A percentile compares a stretch with the other conserved stretches of the same genome.
These are phyloP conservation scores for Watsonalla binaria DNA, from an alignment of 2,888 invertebrate genomes.

Conservation along the genomic window DNA sequence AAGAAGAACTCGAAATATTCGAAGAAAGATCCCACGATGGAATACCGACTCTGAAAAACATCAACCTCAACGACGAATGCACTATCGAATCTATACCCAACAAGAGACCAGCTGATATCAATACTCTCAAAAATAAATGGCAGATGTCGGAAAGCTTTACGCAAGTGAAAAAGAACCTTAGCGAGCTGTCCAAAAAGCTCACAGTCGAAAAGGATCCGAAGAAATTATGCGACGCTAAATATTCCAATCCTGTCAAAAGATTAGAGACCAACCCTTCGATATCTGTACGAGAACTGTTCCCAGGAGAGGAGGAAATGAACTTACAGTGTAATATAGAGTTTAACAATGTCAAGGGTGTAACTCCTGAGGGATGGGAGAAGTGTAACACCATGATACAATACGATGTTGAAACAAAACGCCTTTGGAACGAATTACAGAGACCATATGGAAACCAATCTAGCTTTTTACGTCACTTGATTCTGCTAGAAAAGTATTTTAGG, in stretches of 20 bases:
- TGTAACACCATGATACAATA: conserved; percentile 88
- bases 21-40: conserved; percentile 52
- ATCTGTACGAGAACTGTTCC: conserved; percentile 88
- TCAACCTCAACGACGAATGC: conserved; percentile 78
- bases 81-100: conserved; percentile 78
- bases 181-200: conserved; percentile 65
- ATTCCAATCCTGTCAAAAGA: conserved; percentile 81
- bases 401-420: conserved; percentile 86
- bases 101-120: conserved; percentile 65
- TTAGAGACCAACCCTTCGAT: conserved; percentile 89
- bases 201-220: conserved; percentile 60
- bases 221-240: conserved; percentile 58
- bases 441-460: conserved; percentile 94
- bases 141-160: conserved; percentile 73
- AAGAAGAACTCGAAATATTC: conserved; percentile 34
- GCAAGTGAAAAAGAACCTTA: conserved; percentile 71
- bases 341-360: conserved; percentile 82
- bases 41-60: conserved; percentile 50
- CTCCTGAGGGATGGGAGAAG: conserved; percentile 91
- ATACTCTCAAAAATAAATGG: conserved; percentile 73
- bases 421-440: conserved; percentile 90
- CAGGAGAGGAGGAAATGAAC: conserved; percentile 90
- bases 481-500: conserved; percentile 90
- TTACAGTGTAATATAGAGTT: conserved; percentile 88
- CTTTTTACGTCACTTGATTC: conserved; percentile 87